These are phyloP conservation scores for Oscheius sp. DNA, from an alignment of 2,888 invertebrate genomes.

Conservation along the genomic window DNA sequence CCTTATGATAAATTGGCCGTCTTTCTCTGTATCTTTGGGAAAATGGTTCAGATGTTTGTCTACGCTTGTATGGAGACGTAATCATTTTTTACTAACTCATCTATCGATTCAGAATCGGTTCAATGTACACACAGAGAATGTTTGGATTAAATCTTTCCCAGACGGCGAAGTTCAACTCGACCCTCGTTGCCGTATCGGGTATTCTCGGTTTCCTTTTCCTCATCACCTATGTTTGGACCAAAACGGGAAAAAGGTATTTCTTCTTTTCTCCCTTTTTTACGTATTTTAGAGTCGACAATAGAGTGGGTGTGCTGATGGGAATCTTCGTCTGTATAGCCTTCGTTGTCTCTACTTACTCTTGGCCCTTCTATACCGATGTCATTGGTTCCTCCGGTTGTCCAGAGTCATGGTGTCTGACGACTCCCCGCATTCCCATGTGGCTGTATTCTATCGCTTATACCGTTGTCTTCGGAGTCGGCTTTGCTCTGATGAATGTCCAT, in stretches of 20 bases:
- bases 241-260: constrained; percentile 33
- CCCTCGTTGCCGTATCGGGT: constrained; percentile 27
- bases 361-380: constrained; percentile 18
- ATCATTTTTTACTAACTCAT: neutral
- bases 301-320: constrained; percentile 33
- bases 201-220: constrained; percentile 37
- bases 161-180: constrained; percentile 26
- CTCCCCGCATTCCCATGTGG: constrained; percentile 27
- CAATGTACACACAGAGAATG: constrained; percentile 31
- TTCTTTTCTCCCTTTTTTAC: neutral
- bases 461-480: constrained; percentile 37
- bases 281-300: constrained; percentile 35
- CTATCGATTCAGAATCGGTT: constrained; percentile 10
- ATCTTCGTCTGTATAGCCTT: constrained; percentile 34
- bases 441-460: constrained; percentile 34
- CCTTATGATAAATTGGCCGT: constrained; percentile 34
- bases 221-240: constrained; percentile 36
- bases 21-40: constrained; percentile 32
- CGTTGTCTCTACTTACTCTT: constrained; percentile 33
- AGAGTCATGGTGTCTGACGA: constrained; percentile 15
- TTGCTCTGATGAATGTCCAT: constrained; percentile 40
- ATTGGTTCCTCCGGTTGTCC: constrained; percentile 9
- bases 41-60: constrained; percentile 40
- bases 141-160: constrained; percentile 6
- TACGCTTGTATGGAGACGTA: constrained; percentile 40